These are phyloP conservation scores for Buphagus erythrorhynchus DNA, from an alignment of 2,797 vertebrate genomes.

Conservation along the genomic window DNA sequence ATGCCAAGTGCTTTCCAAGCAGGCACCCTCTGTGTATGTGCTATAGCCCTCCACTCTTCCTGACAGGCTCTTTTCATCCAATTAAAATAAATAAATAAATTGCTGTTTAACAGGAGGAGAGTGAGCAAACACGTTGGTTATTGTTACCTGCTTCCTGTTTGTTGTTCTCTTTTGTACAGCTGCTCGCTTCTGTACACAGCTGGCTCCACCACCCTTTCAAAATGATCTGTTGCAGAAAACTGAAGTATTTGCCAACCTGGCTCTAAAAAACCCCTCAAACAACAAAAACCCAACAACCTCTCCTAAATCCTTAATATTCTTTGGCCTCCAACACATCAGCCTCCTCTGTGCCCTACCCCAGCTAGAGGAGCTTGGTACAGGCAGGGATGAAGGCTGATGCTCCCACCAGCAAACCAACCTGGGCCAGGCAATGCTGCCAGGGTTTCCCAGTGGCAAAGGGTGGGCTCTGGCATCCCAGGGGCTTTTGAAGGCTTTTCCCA, in stretches of 20 bases:
- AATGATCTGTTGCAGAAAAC: conserved; percentile 14
- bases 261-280: not conserved
- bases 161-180: conserved; percentile 35
- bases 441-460: not conserved
- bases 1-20: accelerated
- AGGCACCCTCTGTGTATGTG: not conserved
- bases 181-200: conserved; percentile 56
- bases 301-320: not conserved
- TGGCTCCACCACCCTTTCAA: conserved; percentile 44
- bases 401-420: not conserved
- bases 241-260: conserved; percentile 6
- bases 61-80: not conserved
- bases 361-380: not conserved
- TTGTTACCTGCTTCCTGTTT: conserved; percentile 67
- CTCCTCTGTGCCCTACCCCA: not conserved
- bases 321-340: not conserved
- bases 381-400: not conserved
- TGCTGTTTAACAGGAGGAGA: not conserved
- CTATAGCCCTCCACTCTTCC: not conserved
- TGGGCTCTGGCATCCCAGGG: not conserved
- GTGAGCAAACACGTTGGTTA: not conserved
- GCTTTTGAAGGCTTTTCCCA: not conserved
- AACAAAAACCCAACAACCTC: not conserved
- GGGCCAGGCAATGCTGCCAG: not conserved
- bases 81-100: not conserved